phyloP scores from a whole-genome alignment of 2,797 vertebrate species.

The Parauchenoglanis ngamensis region DNA sequence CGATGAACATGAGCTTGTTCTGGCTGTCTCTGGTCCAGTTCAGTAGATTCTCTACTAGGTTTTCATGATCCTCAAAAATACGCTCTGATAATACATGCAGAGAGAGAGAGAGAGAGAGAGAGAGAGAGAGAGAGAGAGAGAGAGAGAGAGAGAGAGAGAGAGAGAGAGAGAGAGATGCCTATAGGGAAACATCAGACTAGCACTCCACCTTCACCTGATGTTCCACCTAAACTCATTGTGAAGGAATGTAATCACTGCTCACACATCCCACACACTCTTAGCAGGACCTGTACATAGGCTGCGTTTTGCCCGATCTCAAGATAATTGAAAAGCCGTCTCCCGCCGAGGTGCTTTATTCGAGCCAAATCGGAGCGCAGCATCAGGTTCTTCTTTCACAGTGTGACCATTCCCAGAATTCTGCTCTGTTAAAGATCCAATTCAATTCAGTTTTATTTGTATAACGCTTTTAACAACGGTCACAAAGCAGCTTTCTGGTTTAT shows the following conservation, averaged over 20 bases:
- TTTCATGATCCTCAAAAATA: slow-evolving; percentile 98
- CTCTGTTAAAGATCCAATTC: neutral
- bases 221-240: neutral
- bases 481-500: too few relatives aligned
- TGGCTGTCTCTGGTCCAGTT: slow-evolving; percentile 99
- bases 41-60: slow-evolving; percentile 94
- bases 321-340: too few relatives aligned
- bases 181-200: neutral
- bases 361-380: neutral
- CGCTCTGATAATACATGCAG: slow-evolving; percentile 75
- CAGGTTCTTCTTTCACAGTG: neutral
- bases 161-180: too few relatives aligned
- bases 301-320: neutral
- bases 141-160: too few relatives aligned
- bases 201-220: neutral
- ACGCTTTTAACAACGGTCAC: too few relatives aligned
- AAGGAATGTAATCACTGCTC: neutral
- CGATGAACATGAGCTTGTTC: slow-evolving; percentile 95
- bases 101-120: neutral
- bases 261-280: neutral
- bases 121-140: neutral
- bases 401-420: neutral
- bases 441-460: too few relatives aligned
- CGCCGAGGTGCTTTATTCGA: neutral
- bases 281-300: neutral